Base-by-base conservation (phyloP, 2,113 vertebrate species). In the Blennius ocellaris region DNA sequence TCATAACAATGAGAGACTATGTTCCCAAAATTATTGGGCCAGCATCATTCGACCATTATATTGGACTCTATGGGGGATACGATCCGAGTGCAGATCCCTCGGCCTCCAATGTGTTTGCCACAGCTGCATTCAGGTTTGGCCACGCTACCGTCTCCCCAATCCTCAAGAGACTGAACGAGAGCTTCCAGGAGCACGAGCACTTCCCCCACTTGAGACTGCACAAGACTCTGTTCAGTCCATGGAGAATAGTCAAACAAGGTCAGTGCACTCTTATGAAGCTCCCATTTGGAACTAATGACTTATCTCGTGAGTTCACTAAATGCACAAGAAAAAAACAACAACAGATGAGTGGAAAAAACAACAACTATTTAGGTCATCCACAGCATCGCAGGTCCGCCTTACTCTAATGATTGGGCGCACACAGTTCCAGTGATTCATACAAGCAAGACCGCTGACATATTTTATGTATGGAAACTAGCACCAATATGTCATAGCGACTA, bases 111-210 rank as follows among this genome's bases (percentile, higher is more conserved):
- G 76, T 99, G 66, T 99, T 99, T 78, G 89, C 96, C 67, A 99
- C 97, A 0, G 97, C 98, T 0, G 98, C 97, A 11, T 99, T 99
- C 91, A 96, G 98, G 76, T 99, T 99, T 5, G 98, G 96, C 66
- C 98, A 99, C 0, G 93, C 94, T 48, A 95, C 95, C 1, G 91
- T 99, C 52, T 87, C 95, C 2, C 93, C 96, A 0, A 39, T 90
- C 59, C 76, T 97, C 59, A 76, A 76, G 41, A 87, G 97, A 61
- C 75, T 98, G 16, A 94, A 99, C 14, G 54, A 90, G 5, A 88
- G 87, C 60, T 98, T 96, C 85, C 92, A 92, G 90, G 92, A 95
- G 11, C 93, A 95, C 37, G 83, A 94, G 0, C 47, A 21, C 12
- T 93, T 95, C 59, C 91, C 94, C 59, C 78, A 78, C 9, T 87